Evolutionary conservation across 2,888 invertebrate species (phyloP), one percentile per base, ranked within the genome.

Genomic region (Antitype chi): DNA sequence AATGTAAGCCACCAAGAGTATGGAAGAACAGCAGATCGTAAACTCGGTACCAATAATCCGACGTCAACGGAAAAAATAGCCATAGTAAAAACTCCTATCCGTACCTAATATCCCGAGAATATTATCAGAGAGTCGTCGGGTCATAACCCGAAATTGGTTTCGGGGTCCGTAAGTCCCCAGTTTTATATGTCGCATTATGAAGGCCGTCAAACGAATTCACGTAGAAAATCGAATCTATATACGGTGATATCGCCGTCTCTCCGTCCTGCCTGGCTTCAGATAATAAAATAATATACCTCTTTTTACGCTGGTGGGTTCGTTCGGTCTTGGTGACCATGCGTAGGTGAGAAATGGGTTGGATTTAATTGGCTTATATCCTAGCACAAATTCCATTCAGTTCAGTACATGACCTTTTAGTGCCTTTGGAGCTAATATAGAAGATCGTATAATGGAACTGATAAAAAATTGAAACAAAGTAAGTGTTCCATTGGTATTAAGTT

Each of bases 141-240:
- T 97, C 97, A 96, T 97, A 97, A 97, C 96, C 95, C 95, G 94
- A 97, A 97, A 97, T 97, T 97, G 97, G 97, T 97, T 97, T 96
- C 95, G 96, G 97, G 97, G 96, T 96, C 96, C 96, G 96, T 96
- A 96, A 96, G 96, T 94, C 95, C 96, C 96, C 96, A 96, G 96
- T 97, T 97, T 97, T 97, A 97, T 97, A 96, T 96, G 96, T 96
- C 95, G 96, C 96, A 96, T 96, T 96, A 96, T 96, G 97, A 96
- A 96, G 96, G 96, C 96, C 97, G 97, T 97, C 97, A 97, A 97
- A 97, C 96, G 97, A 97, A 97, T 97, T 97, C 97, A 97, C 96
- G 96, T 97, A 97, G 97, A 97, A 97, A 97, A 97, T 97, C 97
- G 97, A 97, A 97, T 97, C 97, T 97, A 96, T 97, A 97, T 97